Percentiles rank a stretch among this genome's conserved stretches.
These are phyloP conservation scores for Hystrix brachyura DNA, from an alignment of 2,113 vertebrate species.

Conservation along the genomic window DNA sequence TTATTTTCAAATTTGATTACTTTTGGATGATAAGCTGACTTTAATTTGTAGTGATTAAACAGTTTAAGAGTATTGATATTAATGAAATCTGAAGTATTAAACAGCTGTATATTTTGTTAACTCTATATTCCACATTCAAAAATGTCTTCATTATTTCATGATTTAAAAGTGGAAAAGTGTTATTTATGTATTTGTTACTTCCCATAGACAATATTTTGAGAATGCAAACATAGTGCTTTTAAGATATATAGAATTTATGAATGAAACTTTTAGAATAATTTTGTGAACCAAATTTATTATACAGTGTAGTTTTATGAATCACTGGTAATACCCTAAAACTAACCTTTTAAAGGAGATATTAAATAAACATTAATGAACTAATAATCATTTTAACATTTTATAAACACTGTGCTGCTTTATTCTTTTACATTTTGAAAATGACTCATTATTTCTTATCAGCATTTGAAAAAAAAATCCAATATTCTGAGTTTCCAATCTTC, in stretches of 20 bases:
- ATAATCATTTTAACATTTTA: conserved; percentile 1
- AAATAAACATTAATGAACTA: conserved; percentile 46
- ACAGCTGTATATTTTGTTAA: not conserved
- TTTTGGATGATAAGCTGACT: conserved; percentile 30
- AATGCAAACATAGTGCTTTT: conserved; percentile 49
- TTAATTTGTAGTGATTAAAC: conserved; percentile 51
- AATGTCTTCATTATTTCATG: not conserved
- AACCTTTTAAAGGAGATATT: not conserved
- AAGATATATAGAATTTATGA: conserved; percentile 30
- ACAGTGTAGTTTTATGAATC: not conserved
- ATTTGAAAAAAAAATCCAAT: conserved; percentile 24
- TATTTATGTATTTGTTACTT: conserved; percentile 15
- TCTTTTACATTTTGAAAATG: conserved; percentile 45
- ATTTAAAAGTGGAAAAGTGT: conserved; percentile 48
- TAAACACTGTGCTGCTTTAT: not conserved
- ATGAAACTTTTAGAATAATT: conserved; percentile 60
- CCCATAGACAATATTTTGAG: conserved; percentile 15
- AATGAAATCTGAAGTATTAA: conserved; percentile 51
- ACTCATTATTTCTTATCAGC: conserved; percentile 30
- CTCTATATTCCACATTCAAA: not conserved
- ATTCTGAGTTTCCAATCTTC: not conserved
- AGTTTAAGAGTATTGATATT: not conserved
- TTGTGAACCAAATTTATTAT: conserved; percentile 30
- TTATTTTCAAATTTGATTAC: conserved; percentile 42
- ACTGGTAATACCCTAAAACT: conserved; percentile 12